These are phyloP conservation scores for Habroteleia sp. DNA, from an alignment of 2,888 invertebrate genomes.

Conservation along the genomic window DNA sequence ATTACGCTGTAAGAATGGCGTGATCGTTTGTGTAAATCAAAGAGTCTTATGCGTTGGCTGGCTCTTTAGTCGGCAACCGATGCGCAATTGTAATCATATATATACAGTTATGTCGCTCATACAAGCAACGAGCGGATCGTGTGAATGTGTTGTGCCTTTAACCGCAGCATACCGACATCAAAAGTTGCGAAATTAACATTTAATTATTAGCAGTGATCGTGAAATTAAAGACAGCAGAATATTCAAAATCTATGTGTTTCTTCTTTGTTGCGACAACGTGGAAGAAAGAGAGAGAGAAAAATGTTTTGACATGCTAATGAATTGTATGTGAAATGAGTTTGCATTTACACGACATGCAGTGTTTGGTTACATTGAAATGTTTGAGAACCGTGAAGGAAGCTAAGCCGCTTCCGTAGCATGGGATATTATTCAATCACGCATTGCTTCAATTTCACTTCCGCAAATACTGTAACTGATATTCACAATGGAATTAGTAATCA, in stretches of 20 bases:
- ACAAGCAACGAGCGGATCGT: slow-evolving; percentile 18
- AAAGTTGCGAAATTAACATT: slow-evolving; percentile 3
- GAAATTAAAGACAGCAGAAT: too few species aligned
- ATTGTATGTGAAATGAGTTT: too few species aligned
- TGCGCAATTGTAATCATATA: slow-evolving; percentile 60
- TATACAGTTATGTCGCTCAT: slow-evolving; percentile 65
- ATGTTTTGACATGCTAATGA: too few species aligned
- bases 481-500: slow-evolving; percentile 47
- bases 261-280: too few species aligned
- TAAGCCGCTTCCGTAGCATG: slow-evolving; percentile 34
- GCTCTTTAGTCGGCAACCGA: too few species aligned
- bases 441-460: slow-evolving; percentile 60
- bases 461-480: slow-evolving; percentile 30
- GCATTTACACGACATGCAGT: slow-evolving; percentile 14
- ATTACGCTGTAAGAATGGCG: too few species aligned
- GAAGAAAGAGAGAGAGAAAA: too few species aligned
- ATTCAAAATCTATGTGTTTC: too few species aligned
- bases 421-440: slow-evolving; percentile 58
- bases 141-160: slow-evolving; percentile 30
- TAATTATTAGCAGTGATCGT: not conserved
- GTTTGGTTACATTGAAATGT: slow-evolving; percentile 2
- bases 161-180: slow-evolving; percentile 4
- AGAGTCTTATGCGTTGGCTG: too few species aligned
- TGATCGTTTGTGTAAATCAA: too few species aligned
- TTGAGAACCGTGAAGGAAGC: slow-evolving; percentile 52